Conservation (phyloP, 1,140 invertebrate species). For the Drosophila azteca region DNA sequence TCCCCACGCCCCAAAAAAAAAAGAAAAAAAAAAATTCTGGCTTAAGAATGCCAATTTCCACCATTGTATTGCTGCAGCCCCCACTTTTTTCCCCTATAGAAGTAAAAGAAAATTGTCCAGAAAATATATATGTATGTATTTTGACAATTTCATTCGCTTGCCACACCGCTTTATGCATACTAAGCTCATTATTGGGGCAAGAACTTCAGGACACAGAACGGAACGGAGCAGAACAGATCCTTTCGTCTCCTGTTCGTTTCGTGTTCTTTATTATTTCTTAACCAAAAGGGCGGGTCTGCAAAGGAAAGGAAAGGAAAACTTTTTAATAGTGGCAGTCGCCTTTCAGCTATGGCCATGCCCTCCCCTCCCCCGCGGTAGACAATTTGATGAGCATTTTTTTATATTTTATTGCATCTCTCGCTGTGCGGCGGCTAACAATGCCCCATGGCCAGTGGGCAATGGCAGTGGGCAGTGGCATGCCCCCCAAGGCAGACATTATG, state of each 20-base stretch:
- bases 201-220: constrained; percentile 39
- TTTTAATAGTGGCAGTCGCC: constrained; percentile 65
- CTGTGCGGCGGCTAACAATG: constrained; percentile 61
- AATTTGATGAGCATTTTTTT: constrained; percentile 68
- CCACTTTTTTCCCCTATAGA: constrained; percentile 12
- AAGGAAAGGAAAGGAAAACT: constrained; percentile 58
- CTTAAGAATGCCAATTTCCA: constrained; percentile 46
- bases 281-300: constrained; percentile 41
- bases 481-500: constrained; percentile 16
- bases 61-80: constrained; percentile 29
- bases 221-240: background rate
- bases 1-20: constrained; percentile 32
- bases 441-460: constrained; percentile 41
- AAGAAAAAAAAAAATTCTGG: constrained; percentile 44
- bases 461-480: constrained; percentile 37
- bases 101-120: constrained; percentile 61
- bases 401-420: constrained; percentile 72
- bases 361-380: constrained; percentile 20
- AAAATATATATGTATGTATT: constrained; percentile 78
- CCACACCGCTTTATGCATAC: constrained; percentile 70
- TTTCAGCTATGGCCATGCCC: too few species aligned
- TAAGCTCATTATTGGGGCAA: constrained; percentile 72
- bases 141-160: constrained; percentile 55
- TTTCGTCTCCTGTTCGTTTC: constrained; percentile 21
- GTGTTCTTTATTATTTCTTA: constrained; percentile 38